These are phyloP conservation scores for Zeuzera pyrina DNA, from an alignment of 2,888 invertebrate genomes.

Conservation along the genomic window DNA sequence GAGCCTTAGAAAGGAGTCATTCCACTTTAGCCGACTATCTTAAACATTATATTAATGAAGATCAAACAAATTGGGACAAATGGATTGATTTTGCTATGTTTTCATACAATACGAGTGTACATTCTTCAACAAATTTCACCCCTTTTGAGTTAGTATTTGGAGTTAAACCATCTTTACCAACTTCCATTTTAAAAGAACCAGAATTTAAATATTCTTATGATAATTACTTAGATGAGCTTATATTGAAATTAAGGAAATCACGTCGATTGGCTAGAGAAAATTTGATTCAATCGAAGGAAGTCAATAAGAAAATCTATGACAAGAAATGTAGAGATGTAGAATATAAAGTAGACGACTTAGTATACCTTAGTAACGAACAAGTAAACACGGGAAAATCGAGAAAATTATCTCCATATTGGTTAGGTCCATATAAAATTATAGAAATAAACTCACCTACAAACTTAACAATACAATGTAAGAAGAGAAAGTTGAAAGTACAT, in stretches of 20 bases:
- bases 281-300: background rate
- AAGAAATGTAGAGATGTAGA: no score
- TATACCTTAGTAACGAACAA: no score
- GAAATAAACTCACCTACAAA: no score
- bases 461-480: no score
- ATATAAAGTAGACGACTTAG: no score
- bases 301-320: background rate
- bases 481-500: no score
- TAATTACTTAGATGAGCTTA: no score
- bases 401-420: no score
- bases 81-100: conserved; percentile 27
- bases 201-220: conserved; percentile 12
- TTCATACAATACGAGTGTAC: conserved; percentile 25
- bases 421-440: no score
- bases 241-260: background rate
- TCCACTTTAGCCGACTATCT: conserved; percentile 28
- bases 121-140: conserved; percentile 26
- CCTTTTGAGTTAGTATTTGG: conserved; percentile 29
- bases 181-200: conserved; percentile 18
- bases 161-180: conserved; percentile 19
- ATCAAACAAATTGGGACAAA: conserved; percentile 30
- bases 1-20: conserved; percentile 26
- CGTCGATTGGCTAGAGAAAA: background rate
- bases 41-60: conserved; percentile 27
- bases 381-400: no score